Evolutionary conservation across 1,140 invertebrate species (phyloP).

Genomic region (Colletes gigas): DNA sequence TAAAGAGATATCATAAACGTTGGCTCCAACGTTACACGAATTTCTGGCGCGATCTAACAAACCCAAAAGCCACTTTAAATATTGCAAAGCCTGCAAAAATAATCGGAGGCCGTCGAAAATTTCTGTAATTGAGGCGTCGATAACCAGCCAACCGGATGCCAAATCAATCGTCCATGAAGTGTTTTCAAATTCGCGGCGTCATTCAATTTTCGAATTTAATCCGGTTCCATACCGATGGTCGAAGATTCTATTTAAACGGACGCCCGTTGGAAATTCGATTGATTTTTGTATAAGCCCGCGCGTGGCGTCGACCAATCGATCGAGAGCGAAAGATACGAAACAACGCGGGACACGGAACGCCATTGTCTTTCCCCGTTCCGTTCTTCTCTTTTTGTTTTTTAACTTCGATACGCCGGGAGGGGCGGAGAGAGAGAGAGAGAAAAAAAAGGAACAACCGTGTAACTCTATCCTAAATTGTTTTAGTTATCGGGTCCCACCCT

Average conservation of each 20-base stretch:
- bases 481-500: slow-evolving; percentile 6
- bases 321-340: slow-evolving; percentile 1
- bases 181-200: not conserved
- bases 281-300: not conserved
- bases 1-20: not conserved
- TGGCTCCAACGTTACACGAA: not conserved
- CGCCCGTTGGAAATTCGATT: slow-evolving; percentile 17
- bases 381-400: not conserved
- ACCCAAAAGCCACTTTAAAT: not conserved
- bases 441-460: not conserved
- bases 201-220: slow-evolving; percentile 19
- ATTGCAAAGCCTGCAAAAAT: not conserved
- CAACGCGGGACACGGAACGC: not conserved
- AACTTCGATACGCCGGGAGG: not conserved
- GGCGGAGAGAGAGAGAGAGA: not conserved
- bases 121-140: slow-evolving; percentile 19
- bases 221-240: not conserved
- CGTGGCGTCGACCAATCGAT: not conserved
- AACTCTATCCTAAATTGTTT: slow-evolving; percentile 21
- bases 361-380: not conserved
- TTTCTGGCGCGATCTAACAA: not conserved
- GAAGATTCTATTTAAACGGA: slow-evolving; percentile 5
- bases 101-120: not conserved
- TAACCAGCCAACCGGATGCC: not conserved
- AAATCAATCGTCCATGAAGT: not conserved